Conservation (phyloP, 2,113 vertebrate genomes). For the Rissa tridactyla region DNA sequence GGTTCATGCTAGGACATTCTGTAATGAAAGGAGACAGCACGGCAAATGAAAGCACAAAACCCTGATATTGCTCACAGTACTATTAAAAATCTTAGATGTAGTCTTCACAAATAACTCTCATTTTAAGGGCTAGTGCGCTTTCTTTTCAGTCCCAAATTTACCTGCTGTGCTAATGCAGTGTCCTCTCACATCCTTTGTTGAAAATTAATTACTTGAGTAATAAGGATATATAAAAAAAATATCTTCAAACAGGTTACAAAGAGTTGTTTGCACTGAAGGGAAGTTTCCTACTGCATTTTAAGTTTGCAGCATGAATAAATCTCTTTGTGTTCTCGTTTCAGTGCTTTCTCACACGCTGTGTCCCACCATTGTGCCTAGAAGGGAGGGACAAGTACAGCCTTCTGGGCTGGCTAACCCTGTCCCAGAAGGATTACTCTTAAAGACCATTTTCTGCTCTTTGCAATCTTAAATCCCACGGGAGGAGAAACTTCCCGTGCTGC, state of each 20-base stretch:
- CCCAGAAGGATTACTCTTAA: slow-evolving; percentile 24
- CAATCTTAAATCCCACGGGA: slow-evolving; percentile 1
- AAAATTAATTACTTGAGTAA: slow-evolving; percentile 41
- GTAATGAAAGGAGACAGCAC: slow-evolving; percentile 56
- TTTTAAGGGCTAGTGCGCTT: slow-evolving; percentile 22
- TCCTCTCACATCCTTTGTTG: neutral
- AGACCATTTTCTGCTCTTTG: slow-evolving; percentile 39
- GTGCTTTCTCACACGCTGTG: neutral
- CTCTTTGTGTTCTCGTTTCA: neutral
- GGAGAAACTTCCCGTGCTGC: neutral
- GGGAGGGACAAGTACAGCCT: neutral
- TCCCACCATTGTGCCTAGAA: neutral
- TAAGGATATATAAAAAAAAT: neutral
- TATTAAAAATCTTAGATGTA: slow-evolving; percentile 8
- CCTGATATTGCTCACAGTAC: neutral
- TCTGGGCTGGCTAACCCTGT: neutral
- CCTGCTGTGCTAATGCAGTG: slow-evolving; percentile 24
- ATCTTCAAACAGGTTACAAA: neutral
- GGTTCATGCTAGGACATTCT: slow-evolving; percentile 5
- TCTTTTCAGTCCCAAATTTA: slow-evolving; percentile 1
- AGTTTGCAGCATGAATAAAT: slow-evolving; percentile 49
- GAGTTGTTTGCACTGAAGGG: neutral
- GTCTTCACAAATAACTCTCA: slow-evolving; percentile 25
- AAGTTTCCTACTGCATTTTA: slow-evolving; percentile 43
- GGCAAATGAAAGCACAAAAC: slow-evolving; percentile 42